phyloP scores from a whole-genome alignment of 2,797 vertebrate species.

The Manis pentadactyla region DNA sequence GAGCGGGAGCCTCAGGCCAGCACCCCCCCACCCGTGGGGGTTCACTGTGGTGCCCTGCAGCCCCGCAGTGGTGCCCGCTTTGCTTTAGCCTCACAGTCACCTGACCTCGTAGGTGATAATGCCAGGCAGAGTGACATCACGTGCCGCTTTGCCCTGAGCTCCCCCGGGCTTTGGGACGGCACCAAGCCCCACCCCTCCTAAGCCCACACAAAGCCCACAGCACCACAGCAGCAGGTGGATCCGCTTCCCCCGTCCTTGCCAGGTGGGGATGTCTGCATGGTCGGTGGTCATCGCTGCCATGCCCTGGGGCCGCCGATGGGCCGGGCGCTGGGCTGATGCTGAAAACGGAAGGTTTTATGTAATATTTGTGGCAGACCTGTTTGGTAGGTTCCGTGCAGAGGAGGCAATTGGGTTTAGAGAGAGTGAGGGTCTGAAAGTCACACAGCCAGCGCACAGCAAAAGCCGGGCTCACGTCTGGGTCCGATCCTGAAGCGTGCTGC shows the following conservation, averaged over 20 bases:
- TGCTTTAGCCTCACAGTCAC: not conserved
- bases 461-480: accelerated
- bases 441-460: not conserved
- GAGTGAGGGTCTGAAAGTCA: too few species aligned
- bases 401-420: not conserved
- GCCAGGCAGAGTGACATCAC: too few species aligned
- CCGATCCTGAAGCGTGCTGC: accelerated
- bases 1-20: accelerated
- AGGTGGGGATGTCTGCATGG: accelerated
- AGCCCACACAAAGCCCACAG: accelerated
- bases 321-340: not conserved
- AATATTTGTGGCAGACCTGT: not conserved
- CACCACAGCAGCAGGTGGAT: accelerated
- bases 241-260: accelerated
- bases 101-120: accelerated
- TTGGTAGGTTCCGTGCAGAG: accelerated
- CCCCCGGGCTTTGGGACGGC: not conserved
- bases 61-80: accelerated
- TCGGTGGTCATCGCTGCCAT: accelerated
- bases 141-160: not conserved
- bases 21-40: accelerated
- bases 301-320: not conserved
- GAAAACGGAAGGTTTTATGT: accelerated
- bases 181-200: accelerated
- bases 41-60: accelerated